phyloP scores from a whole-genome alignment of 1,140 invertebrate species.

The Solenopsis invicta region DNA sequence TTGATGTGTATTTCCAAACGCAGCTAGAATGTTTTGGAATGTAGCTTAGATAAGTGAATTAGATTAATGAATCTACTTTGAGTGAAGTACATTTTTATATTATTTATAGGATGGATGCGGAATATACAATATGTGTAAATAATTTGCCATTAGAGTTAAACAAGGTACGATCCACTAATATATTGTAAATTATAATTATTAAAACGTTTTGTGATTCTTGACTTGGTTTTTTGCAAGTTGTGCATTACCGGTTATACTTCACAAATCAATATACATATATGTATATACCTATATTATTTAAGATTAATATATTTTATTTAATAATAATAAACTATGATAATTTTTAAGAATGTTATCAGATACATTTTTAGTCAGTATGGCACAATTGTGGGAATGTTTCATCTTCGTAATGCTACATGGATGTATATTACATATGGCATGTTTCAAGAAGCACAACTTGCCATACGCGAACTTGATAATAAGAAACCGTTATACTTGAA shows the following conservation, averaged over 20 bases:
- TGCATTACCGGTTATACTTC: conserved; percentile 30
- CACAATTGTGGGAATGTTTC: conserved; percentile 69
- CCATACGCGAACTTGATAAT: conserved; percentile 75
- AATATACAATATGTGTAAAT: conserved; percentile 73
- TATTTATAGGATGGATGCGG: conserved; percentile 21
- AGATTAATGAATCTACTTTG: not conserved
- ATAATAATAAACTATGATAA: not conserved
- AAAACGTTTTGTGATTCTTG: conserved; percentile 14
- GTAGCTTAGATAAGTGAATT: not conserved
- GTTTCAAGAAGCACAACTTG: conserved; percentile 78
- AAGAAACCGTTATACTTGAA: conserved; percentile 74
- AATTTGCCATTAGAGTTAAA: conserved; percentile 79
- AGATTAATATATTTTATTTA: not conserved
- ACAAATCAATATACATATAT: too few species aligned
- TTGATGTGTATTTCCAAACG: too few species aligned
- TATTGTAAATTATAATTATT: conserved; percentile 45
- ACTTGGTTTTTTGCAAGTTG: conserved; percentile 20
- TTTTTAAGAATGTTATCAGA: conserved; percentile 76
- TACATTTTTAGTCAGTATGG: conserved; percentile 81
- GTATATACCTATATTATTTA: not conserved
- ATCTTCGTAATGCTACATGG: conserved; percentile 69
- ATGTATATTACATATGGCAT: conserved; percentile 77
- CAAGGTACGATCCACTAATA: conserved; percentile 68
- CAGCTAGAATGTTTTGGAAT: too few species aligned
- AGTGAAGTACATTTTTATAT: not conserved